A percentile compares a stretch with the other conserved stretches of the same genome.
Conservation (phyloP, 2,797 vertebrate species). For the Chromis chromis region DNA sequence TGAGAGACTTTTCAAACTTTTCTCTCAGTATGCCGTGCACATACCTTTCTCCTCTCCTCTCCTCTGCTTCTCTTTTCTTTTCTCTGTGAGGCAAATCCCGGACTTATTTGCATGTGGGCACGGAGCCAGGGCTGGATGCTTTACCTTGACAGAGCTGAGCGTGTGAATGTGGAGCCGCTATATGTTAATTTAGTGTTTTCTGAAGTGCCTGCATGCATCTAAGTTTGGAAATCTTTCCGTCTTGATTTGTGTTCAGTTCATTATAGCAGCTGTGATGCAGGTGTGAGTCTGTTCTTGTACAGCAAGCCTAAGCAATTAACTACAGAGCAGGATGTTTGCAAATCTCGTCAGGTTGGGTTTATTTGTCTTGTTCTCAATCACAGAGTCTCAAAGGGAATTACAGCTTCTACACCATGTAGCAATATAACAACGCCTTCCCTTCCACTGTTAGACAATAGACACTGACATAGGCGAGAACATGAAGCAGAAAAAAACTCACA, state of each 20-base stretch:
- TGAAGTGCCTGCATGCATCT: not conserved
- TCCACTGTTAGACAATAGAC: slow-evolving; percentile 9
- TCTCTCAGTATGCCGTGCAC: slow-evolving; percentile 74
- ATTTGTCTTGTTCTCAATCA: slow-evolving; percentile 31
- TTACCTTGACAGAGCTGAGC: slow-evolving; percentile 23
- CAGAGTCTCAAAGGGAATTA: slow-evolving; percentile 7
- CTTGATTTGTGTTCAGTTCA: slow-evolving; percentile 3
- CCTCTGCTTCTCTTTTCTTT: slow-evolving; percentile 25
- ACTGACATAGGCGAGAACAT: not conserved
- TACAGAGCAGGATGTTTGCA: slow-evolving; percentile 12
- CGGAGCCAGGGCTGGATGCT: slow-evolving; percentile 43
- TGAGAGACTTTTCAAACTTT: slow-evolving; percentile 75
- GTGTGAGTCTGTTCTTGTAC: not conserved
- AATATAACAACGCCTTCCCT: slow-evolving; percentile 12
- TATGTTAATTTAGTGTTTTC: slow-evolving; percentile 12
- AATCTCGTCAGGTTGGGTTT: slow-evolving; percentile 20
- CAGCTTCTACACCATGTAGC: slow-evolving; percentile 6
- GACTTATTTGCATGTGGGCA: slow-evolving; percentile 63
- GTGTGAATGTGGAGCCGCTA: slow-evolving; percentile 4
- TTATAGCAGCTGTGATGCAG: slow-evolving; percentile 30
- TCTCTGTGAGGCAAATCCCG: slow-evolving; percentile 43
- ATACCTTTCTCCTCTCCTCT: slow-evolving; percentile 39
- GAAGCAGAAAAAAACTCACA: slow-evolving; percentile 6
- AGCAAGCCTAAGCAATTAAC: slow-evolving; percentile 7
- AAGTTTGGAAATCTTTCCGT: slow-evolving; percentile 7